Base-by-base conservation (phyloP, 2,797 vertebrate species). In the Nasua narica region DNA sequence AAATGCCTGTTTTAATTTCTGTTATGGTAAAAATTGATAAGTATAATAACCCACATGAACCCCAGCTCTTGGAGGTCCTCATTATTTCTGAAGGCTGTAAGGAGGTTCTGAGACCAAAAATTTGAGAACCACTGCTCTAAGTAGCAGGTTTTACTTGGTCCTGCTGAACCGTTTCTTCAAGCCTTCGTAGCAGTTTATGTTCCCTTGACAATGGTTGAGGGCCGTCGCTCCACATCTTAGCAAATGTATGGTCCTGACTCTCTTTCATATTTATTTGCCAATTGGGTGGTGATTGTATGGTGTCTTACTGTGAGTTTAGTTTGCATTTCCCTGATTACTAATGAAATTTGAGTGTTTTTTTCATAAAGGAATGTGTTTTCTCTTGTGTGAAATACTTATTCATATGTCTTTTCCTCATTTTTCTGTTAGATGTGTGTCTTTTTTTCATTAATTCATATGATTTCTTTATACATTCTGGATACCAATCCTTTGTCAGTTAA, bases 311-410 rank as follows among this genome's bases (percentile, higher is more conserved):
- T 84, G 70, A 32, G 13, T 87, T 96, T 92, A 52, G 50, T 60
- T 90, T 77, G 40, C 60, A 29, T 86, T 92, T 90, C 62, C 32
- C 58, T 87, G 29, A 65, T 92, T 87, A 81, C 70, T 90, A 50
- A 67, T 95, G 56, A 91, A 87, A 91, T 40, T 37, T 29, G 40
- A 87, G 27, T 43, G 14, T 70, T 92, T 94, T 56, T 81, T 90
- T 92, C 40, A 27, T 27, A 65, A 54, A 69, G 78, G 25, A 54
- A 50, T 23, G 29, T 56, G 78, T 95, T 90, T 93, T 40, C 50
- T 95, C 88, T 97, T 81, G 46, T 83, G 48, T 97, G 67, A 96
- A 97, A 72, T 91, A 72, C 27, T 46, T 87, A 29, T 54, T 95
- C 54, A 15, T 93, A 15, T 93, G 40, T 85, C 83, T 95, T 89